A percentile compares a stretch with the other conserved stretches of the same genome.
Conservation (phyloP, 2,113 vertebrate species). For the Heterochromis multidens region DNA sequence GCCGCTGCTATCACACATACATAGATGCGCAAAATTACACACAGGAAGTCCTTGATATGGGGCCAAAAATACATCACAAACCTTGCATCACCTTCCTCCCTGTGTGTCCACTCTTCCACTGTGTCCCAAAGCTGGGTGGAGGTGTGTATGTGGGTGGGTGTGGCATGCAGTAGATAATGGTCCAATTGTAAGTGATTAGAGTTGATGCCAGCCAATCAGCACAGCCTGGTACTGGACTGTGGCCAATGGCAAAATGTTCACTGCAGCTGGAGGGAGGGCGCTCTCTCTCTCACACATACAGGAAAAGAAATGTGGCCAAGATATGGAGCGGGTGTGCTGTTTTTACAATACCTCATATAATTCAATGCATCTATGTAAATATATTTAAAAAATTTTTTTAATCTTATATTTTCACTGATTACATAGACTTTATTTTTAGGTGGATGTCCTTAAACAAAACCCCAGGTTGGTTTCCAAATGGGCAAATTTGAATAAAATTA, state of each 20-base stretch:
- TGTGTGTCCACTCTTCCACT: conserved; percentile 47
- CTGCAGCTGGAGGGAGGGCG: conserved; percentile 23
- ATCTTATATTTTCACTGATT: neutral
- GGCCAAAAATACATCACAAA: conserved; percentile 64
- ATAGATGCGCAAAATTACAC: conserved; percentile 1
- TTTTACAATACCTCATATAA: neutral
- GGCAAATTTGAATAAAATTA: neutral
- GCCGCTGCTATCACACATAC: neutral
- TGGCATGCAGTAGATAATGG: conserved; percentile 59
- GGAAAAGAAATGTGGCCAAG: conserved; percentile 47
- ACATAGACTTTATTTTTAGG: neutral
- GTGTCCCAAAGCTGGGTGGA: conserved; percentile 44
- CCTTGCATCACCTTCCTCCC: conserved; percentile 80
- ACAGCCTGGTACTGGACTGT: conserved; percentile 22
- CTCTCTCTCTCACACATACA: conserved; percentile 32
- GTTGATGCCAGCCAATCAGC: conserved; percentile 66
- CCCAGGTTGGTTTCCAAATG: neutral
- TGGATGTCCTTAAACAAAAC: neutral
- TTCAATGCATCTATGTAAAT: neutral
- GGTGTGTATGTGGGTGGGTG: neutral
- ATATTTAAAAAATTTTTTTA: neutral
- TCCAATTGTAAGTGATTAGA: conserved; percentile 63
- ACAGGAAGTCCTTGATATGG: conserved; percentile 49
- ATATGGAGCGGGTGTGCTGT: neutral
- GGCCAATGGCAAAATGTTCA: conserved; percentile 68